phyloP scores from a whole-genome alignment of 2,113 vertebrate genomes.

The Glaucomys volans region DNA sequence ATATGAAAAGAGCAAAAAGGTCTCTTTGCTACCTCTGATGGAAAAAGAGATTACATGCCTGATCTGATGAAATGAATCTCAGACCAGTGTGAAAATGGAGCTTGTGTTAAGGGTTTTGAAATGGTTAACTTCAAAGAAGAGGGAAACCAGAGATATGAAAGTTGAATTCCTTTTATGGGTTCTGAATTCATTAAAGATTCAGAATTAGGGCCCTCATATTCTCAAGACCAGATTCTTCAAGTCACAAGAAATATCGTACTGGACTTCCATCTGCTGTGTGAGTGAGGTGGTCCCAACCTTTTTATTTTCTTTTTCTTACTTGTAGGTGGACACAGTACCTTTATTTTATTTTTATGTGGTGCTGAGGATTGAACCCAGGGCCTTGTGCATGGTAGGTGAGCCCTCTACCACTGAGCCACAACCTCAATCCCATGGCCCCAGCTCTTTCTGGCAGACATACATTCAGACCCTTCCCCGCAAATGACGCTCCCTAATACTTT shows the following conservation, averaged over 20 bases:
- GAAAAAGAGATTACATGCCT: no score
- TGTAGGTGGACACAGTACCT: no score
- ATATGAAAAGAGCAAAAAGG: slow-evolving; percentile 99
- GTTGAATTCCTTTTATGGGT: slow-evolving; percentile 96
- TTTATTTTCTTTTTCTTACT: slow-evolving; percentile 62
- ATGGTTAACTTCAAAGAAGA: no score
- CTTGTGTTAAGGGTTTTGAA: no score
- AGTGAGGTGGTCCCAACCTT: slow-evolving; percentile 76
- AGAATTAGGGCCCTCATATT: slow-evolving; percentile 93
- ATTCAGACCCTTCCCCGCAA: slow-evolving; percentile 94
- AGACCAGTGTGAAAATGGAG: no score
- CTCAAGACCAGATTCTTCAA: slow-evolving; percentile 96
- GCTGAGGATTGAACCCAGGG: no score
- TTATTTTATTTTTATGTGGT: no score
- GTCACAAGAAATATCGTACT: slow-evolving; percentile 98
- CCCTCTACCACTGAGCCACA: no score
- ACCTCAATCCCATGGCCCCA: slow-evolving; percentile 57
- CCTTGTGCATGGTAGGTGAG: no score
- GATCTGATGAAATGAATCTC: no score
- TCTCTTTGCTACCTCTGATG: slow-evolving; percentile 66
- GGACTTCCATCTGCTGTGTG: slow-evolving; percentile 78
- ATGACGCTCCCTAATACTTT: slow-evolving; percentile 95
- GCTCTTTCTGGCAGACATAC: slow-evolving; percentile 95
- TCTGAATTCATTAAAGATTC: slow-evolving; percentile 97
- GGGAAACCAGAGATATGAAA: no score